Base-by-base conservation (phyloP, 2,113 vertebrate species). In the Perognathus longimembris region DNA sequence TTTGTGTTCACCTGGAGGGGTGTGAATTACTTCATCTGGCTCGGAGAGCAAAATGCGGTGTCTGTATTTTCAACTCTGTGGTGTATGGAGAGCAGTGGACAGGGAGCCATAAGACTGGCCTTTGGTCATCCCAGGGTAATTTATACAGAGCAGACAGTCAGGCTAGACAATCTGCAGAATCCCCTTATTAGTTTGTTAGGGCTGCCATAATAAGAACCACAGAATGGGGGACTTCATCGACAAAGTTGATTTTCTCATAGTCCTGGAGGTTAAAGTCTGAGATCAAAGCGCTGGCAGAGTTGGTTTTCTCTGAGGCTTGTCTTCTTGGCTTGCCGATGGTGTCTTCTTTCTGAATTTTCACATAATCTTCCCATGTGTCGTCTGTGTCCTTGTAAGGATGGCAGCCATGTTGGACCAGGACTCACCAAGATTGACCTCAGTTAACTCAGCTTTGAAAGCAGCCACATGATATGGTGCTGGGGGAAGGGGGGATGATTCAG, bases 21-120 rank as follows among this genome's bases (percentile, higher is more conserved):
- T 61, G 34, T 42, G 57, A 77, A 84, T 86, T 63, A 95, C 85
- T 36, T 95, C 94, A 88, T 54, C 66, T 14, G 88, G 61, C 45
- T 88, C 69, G 26, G 0, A 12, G 84, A 59, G 80, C 38, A 71
- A 87, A 32, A 69, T 3, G 30, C 38, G 36, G 77, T 0, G 24
- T 81, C 82, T 92, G 0, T 17, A 24, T 75, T 85, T 84, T 82
- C 67, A 89, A 38, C 76, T 89, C 89, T 40, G 80, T 18, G 93
- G 66, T 79, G 0, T 21, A 54, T n/a, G 66, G 82, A 26, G 54
- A 40, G 5, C 10, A 15, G 64, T 5, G 20, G 67, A 63, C 0
- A 7, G 89, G 79, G 73, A 89, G 73, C 67, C 42, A 24, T 0
- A 1, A 92, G 88, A 67, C 15, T 14, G 61, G 45, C 90, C 87